Conservation (phyloP, 2,113 vertebrate species). For the human (Homo sapiens) region DNA sequence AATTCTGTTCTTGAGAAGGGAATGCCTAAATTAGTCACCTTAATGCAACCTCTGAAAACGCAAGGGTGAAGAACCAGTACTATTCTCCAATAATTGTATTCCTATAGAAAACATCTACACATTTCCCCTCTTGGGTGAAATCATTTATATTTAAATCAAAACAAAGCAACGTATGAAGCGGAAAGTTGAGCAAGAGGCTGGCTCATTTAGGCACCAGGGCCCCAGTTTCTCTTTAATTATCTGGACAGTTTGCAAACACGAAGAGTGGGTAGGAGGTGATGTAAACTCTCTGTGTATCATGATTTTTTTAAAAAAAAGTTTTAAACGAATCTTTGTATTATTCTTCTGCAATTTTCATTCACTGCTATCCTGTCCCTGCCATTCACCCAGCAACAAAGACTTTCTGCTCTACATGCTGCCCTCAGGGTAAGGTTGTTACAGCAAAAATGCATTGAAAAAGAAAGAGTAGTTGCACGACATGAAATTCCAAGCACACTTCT, state of each 20-base stretch:
- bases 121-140: not conserved
- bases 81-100: not conserved
- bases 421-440: not conserved
- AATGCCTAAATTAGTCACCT: not conserved
- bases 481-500: not conserved
- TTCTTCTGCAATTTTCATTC: not conserved
- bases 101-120: not conserved
- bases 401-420: not conserved
- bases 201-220: not conserved
- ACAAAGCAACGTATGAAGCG: not conserved
- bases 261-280: not conserved
- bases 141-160: not conserved
- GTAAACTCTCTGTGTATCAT: not conserved
- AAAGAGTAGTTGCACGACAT: not conserved
- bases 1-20: not conserved
- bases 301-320: not conserved
- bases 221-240: not conserved
- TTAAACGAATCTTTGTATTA: not conserved
- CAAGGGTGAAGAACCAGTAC: not conserved
- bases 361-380: not conserved
- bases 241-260: not conserved
- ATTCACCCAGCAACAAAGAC: not conserved
- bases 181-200: not conserved
- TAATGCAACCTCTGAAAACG: not conserved
- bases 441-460: not conserved